Evolutionary conservation across 2,888 invertebrate species (phyloP).

Genomic region (Drosophila mimica): DNA sequence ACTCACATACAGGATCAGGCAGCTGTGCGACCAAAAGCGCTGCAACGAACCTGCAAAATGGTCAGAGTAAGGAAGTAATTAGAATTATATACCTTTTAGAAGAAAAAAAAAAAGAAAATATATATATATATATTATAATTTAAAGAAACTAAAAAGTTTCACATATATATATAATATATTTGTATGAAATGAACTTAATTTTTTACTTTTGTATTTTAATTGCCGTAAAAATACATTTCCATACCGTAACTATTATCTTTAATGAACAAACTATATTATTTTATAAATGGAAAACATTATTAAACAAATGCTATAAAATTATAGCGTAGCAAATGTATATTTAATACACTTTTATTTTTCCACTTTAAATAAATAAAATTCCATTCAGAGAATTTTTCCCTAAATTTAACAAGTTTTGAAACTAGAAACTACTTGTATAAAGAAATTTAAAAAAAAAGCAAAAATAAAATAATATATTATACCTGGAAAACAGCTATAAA

Average conservation of each 20-base stretch:
- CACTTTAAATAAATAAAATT: too few species aligned
- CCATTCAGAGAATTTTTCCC: too few species aligned
- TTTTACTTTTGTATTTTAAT: neutral
- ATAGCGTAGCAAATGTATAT: neutral
- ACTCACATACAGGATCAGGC: slow-evolving; percentile 75
- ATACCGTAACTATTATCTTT: too few species aligned
- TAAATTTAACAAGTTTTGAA: too few species aligned
- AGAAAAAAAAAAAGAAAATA: too few species aligned
- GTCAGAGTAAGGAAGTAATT: neutral
- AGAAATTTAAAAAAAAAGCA: too few species aligned
- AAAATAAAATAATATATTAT: too few species aligned
- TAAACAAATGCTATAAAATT: neutral
- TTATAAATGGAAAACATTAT: neutral
- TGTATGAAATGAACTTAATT: neutral
- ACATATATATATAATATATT: neutral
- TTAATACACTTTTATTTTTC: too few species aligned
- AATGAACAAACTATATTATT: neutral
- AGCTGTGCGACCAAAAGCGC: slow-evolving; percentile 79
- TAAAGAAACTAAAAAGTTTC: neutral
- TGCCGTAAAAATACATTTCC: neutral
- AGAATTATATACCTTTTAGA: neutral
- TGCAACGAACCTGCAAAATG: slow-evolving; percentile 66
- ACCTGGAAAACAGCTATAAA: too few species aligned
- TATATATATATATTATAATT: neutral
- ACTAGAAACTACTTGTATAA: too few species aligned